Evolutionary conservation across 2,797 vertebrate species (phyloP), one percentile per base, ranked within the genome.

Genomic region (Typhlichthys eigenmanni): DNA sequence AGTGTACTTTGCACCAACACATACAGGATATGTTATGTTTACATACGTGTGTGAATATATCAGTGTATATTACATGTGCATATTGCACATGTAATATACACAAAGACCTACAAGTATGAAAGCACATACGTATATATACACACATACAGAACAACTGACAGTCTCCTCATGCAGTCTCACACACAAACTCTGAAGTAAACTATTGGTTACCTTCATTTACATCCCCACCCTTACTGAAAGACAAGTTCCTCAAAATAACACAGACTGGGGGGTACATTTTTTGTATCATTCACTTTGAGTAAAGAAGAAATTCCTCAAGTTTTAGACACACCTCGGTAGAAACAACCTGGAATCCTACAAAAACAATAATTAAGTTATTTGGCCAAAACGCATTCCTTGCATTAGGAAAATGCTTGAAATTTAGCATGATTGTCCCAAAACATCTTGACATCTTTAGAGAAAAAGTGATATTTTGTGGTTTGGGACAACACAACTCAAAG

Each of bases 1-100:
- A 94, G 90, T 95, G 95, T 94, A 94, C 94, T 94, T 93, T 93
- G 92, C 93, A 93, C 92, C 91, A 92, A 94, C 94, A 92, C 91
- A 90, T 90, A 92, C 88, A 93, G 92, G 92, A 90, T 91, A 79
- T 91, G 90, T 61, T 75, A 68, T 89, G 87, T 90, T 93, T 90
- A 79, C 91, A 90, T 68, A 81, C 75, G 68, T 8, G 17, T 85
- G 81, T 81, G 78, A 71, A 70, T 74, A 65, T 55, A 66, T 78
- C 82, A 85, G 47, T 64, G 47, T 64, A 53, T 24, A 55, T 46
- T 13, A 43, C 47, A 51, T 48, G 57, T 63, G 55, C 46, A 55
- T 32, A 58, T 43, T 86, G 90, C 83, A 79, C 87, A 89, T 88
- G 80, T 79, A 72, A 72, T 71, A 62, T 55, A 69, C 60, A 71